Evolutionary conservation across 2,888 invertebrate genomes (phyloP).

Genomic region (Drosophila cognata): DNA sequence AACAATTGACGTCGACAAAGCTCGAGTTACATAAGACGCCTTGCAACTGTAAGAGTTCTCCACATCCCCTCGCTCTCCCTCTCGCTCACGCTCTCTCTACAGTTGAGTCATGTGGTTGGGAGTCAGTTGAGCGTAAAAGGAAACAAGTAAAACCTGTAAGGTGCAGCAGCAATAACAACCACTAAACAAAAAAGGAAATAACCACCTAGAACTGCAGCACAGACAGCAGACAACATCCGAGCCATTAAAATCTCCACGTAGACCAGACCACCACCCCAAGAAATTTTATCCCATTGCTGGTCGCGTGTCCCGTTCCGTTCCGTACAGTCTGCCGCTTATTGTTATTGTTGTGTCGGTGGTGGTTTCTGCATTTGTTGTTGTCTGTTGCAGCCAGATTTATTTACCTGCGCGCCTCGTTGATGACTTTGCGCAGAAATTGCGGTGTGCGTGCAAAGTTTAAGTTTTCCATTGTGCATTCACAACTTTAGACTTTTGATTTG

Average conservation of each 20-base stretch:
- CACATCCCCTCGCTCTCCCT: neutral
- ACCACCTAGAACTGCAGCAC: slow-evolving; percentile 36
- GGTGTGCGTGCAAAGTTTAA: slow-evolving; percentile 84
- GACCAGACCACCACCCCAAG: slow-evolving; percentile 37
- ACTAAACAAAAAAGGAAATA: slow-evolving; percentile 14
- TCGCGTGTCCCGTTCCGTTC: slow-evolving; percentile 12
- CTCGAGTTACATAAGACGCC: slow-evolving; percentile 76
- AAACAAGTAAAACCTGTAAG: slow-evolving; percentile 77
- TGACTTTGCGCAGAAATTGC: slow-evolving; percentile 84
- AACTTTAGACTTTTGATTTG: slow-evolving; percentile 44
- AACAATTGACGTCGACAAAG: slow-evolving; percentile 68
- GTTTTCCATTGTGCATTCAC: slow-evolving; percentile 81
- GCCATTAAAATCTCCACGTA: slow-evolving; percentile 10
- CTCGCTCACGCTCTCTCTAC: neutral
- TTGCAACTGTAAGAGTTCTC: slow-evolving; percentile 40
- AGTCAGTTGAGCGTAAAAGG: slow-evolving; percentile 38
- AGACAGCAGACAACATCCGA: slow-evolving; percentile 34
- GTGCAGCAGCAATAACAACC: slow-evolving; percentile 59
- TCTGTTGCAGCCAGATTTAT: slow-evolving; percentile 47
- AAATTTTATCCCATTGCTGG: slow-evolving; percentile 9
- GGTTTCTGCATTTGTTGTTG: slow-evolving; percentile 38
- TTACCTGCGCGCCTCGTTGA: slow-evolving; percentile 82
- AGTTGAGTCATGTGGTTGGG: slow-evolving; percentile 26
- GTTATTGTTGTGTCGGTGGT: slow-evolving; percentile 38
- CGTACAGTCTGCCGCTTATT: slow-evolving; percentile 32